Evolutionary conservation across 2,888 invertebrate genomes (phyloP).

Genomic region (Electrophaes corylata): DNA sequence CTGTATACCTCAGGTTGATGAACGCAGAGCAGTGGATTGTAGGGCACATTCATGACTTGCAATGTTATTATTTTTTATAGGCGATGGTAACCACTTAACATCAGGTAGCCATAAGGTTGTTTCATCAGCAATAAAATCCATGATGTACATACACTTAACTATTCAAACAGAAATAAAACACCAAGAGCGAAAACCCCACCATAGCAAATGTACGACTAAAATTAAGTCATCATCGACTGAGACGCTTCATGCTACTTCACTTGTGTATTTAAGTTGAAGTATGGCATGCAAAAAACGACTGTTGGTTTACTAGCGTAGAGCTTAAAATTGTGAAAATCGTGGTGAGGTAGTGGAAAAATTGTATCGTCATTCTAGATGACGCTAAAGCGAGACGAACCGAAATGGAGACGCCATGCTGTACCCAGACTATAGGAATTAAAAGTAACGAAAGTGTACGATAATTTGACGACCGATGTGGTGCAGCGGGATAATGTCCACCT

Average conservation of each 20-base stretch:
- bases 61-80: no score
- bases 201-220: conserved; percentile 67
- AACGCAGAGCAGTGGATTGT: no score
- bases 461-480: no score
- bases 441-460: neutral
- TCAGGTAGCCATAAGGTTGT: no score
- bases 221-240: conserved; percentile 77
- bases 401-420: conserved; percentile 60
- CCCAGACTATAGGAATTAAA: neutral
- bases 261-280: conserved; percentile 50
- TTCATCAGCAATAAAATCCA: no score
- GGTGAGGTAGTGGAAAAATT: conserved; percentile 67
- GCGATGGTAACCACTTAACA: no score
- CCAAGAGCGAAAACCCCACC: conserved; percentile 58
- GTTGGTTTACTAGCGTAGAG: conserved; percentile 7
- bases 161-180: conserved; percentile 31
- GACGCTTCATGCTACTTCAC: conserved; percentile 62
- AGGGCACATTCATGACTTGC: no score
- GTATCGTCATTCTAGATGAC: conserved; percentile 70
- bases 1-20: no score
- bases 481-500: no score
- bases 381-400: conserved; percentile 74
- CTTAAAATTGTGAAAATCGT: neutral
- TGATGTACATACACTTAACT: conserved; percentile 24
- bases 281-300: conserved; percentile 32